A percentile compares a stretch with the other conserved stretches of the same genome.
These are phyloP conservation scores for Drosophila melanosoma DNA, from an alignment of 2,888 invertebrate species.

Conservation along the genomic window DNA sequence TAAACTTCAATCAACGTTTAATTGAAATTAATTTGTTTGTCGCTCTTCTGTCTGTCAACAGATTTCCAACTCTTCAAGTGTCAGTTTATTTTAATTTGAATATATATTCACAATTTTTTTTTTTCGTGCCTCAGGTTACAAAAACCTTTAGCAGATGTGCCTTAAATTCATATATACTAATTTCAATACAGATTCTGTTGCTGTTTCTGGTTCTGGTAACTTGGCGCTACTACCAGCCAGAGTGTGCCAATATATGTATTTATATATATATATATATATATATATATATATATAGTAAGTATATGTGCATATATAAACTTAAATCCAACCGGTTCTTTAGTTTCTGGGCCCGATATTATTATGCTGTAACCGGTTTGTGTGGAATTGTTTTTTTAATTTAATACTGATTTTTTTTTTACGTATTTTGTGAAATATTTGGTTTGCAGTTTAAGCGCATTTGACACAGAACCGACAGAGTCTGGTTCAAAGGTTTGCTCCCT, in stretches of 20 bases:
- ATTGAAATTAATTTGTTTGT: conserved; percentile 58
- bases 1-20: conserved; percentile 54
- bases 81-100: conserved; percentile 11
- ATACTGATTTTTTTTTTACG: conserved; percentile 42
- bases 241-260: conserved; percentile 41
- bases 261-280: conserved; percentile 8
- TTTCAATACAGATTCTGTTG: conserved; percentile 11
- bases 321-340: conserved; percentile 64
- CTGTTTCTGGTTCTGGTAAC: conserved; percentile 13
- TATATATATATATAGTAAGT: conserved; percentile 10
- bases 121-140: conserved; percentile 16
- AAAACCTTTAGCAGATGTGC: conserved; percentile 9
- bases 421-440: conserved; percentile 55
- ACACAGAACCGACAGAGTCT: conserved; percentile 52
- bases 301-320: conserved; percentile 35
- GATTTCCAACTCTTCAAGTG: conserved; percentile 3
- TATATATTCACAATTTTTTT: not conserved
- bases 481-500: conserved; percentile 25
- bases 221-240: conserved; percentile 11
- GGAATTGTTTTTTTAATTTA: conserved; percentile 40
- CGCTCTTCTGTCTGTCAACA: conserved; percentile 21
- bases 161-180: conserved; percentile 6
- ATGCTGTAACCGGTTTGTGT: conserved; percentile 70
- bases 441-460: conserved; percentile 71
- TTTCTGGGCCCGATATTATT: conserved; percentile 63